These are phyloP conservation scores for Cheumatopsyche charites DNA, from an alignment of 1,140 invertebrate genomes.

Conservation along the genomic window DNA sequence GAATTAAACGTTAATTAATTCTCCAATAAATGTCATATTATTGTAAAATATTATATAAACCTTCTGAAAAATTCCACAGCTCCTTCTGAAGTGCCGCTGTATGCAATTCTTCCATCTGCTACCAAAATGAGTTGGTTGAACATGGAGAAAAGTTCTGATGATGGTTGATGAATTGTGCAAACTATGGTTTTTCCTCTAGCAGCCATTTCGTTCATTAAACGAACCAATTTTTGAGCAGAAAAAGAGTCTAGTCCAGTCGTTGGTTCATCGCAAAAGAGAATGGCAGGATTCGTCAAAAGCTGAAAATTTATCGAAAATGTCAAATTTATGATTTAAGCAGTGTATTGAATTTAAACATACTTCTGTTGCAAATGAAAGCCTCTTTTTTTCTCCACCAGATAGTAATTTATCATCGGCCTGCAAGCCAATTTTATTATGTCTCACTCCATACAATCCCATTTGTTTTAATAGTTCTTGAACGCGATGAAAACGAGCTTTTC, in stretches of 20 bases:
- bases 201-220: slow-evolving; percentile 71
- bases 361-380: slow-evolving; percentile 92
- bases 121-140: slow-evolving; percentile 88
- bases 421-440: slow-evolving; percentile 72
- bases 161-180: slow-evolving; percentile 97
- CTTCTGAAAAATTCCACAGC: slow-evolving; percentile 82
- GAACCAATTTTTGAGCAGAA: slow-evolving; percentile 88
- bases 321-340: neutral
- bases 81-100: slow-evolving; percentile 75
- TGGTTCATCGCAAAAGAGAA: slow-evolving; percentile 96
- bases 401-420: slow-evolving; percentile 78
- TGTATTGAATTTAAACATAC: slow-evolving; percentile 57
- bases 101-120: slow-evolving; percentile 89
- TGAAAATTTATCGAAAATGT: slow-evolving; percentile 55
- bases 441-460: slow-evolving; percentile 74
- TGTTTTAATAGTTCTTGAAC: slow-evolving; percentile 75
- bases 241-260: slow-evolving; percentile 93
- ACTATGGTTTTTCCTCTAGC: slow-evolving; percentile 81
- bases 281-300: slow-evolving; percentile 88
- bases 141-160: slow-evolving; percentile 87
- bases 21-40: neutral
- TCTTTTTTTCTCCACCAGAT: slow-evolving; percentile 93
- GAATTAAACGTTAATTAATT: slow-evolving; percentile 17
- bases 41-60: slow-evolving; percentile 53
- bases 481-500: slow-evolving; percentile 65